A percentile compares a stretch with the other conserved stretches of the same genome.
Conservation (phyloP, 1,140 invertebrate species). For the Bombus impatiens region DNA sequence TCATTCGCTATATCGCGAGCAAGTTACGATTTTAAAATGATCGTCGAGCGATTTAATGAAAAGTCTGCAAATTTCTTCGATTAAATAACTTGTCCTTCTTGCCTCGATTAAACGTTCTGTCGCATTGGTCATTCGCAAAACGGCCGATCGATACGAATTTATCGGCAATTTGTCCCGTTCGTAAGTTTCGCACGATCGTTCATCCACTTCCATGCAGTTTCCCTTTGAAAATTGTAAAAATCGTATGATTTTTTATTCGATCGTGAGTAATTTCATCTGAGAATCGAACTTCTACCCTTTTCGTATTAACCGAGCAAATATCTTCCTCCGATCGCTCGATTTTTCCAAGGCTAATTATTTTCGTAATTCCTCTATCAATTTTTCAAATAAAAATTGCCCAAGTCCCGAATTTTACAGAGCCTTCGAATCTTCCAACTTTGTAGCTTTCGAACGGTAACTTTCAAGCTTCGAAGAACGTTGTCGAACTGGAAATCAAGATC, state of each 20-base stretch:
- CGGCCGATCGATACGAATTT: neutral
- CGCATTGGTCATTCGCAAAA: too few relatives aligned
- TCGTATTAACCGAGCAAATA: neutral
- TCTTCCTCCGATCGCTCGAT: neutral
- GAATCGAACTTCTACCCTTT: neutral
- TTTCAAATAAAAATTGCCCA: too few relatives aligned
- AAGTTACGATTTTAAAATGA: neutral
- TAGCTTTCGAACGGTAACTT: neutral
- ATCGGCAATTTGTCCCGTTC: conserved; percentile 12
- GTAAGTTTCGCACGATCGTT: conserved; percentile 1
- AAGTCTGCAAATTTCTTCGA: neutral
- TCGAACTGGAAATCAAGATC: too few relatives aligned
- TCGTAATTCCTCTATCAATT: too few relatives aligned
- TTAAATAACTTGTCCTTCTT: neutral
- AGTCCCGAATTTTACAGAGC: too few relatives aligned
- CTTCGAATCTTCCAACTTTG: neutral
- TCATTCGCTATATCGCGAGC: neutral
- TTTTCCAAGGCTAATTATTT: neutral
- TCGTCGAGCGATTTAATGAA: neutral
- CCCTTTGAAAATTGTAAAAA: neutral
- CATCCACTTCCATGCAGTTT: conserved; percentile 5
- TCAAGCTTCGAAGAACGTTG: neutral
- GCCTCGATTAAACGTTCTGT: neutral
- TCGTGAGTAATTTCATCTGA: neutral
- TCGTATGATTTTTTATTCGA: neutral